Conservation (phyloP, 1,140 invertebrate genomes). For the Eulimnadia texana region DNA sequence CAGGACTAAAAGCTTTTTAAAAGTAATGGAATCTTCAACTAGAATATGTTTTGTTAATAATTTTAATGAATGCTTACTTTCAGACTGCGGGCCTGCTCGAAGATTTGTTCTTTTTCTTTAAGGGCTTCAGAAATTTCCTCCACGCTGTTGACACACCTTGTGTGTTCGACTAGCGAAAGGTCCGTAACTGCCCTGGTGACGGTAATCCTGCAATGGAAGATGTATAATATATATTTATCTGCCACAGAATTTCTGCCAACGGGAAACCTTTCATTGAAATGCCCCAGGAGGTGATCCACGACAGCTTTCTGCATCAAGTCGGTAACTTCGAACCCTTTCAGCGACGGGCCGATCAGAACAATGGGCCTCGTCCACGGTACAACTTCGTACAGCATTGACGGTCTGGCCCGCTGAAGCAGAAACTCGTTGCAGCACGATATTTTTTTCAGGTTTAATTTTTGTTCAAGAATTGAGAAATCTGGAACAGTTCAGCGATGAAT, state of each 20-base stretch:
- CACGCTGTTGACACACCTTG: constrained; percentile 92
- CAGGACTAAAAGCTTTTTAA: constrained; percentile 71
- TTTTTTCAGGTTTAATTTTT: too few relatives aligned
- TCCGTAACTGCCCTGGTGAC: constrained; percentile 98
- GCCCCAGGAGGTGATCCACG: constrained; percentile 96
- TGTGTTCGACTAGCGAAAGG: constrained; percentile 96
- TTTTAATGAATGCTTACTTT: too few relatives aligned
- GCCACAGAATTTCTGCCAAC: too few relatives aligned
- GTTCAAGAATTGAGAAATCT: not conserved
- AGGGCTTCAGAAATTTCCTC: constrained; percentile 82
- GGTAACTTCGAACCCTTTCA: constrained; percentile 99
- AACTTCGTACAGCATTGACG: constrained; percentile 94
- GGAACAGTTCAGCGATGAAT: constrained; percentile 77
- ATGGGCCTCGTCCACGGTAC: constrained; percentile 99
- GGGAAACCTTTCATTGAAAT: constrained; percentile 90
- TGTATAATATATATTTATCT: too few relatives aligned
- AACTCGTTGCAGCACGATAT: constrained; percentile 61
- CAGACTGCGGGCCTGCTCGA: constrained; percentile 90
- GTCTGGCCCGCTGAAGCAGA: constrained; percentile 98
- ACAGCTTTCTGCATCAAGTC: constrained; percentile 99
- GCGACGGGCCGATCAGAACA: constrained; percentile 93
- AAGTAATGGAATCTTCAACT: constrained; percentile 14
- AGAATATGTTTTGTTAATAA: too few relatives aligned
- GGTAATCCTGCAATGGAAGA: constrained; percentile 66
- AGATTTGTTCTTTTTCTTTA: constrained; percentile 97